phyloP scores from a whole-genome alignment of 2,113 vertebrate genomes.

The Eptatretus burgeri region DNA sequence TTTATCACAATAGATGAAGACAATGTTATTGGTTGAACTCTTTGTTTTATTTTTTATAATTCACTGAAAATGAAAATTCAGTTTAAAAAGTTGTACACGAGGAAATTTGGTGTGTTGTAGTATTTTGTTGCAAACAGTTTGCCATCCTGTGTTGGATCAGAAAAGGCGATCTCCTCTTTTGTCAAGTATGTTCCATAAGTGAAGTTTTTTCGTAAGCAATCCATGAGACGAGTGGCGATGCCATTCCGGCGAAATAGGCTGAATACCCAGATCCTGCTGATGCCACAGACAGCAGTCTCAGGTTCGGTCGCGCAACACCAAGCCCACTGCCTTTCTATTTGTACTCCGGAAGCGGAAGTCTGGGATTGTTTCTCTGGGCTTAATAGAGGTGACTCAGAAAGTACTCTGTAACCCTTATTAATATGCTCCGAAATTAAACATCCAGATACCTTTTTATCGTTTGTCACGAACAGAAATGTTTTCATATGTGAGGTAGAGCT shows the following conservation, averaged over 20 bases:
- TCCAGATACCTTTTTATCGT: conserved; percentile 40
- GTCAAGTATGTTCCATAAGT: conserved; percentile 39
- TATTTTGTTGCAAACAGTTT: conserved; percentile 50
- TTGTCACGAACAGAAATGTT: conserved; percentile 49
- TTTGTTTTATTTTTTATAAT: no score
- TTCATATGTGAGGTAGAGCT: conserved; percentile 27
- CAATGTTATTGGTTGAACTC: no score
- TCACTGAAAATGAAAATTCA: conserved; percentile 9
- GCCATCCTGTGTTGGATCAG: conserved; percentile 60
- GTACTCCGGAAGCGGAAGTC: conserved; percentile 19
- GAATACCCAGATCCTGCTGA: conserved; percentile 75
- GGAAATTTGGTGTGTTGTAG: conserved; percentile 36
- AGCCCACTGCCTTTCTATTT: conserved; percentile 65
- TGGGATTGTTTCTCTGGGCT: no score
- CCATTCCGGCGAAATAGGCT: conserved; percentile 25
- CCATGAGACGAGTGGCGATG: conserved; percentile 43
- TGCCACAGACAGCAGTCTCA: conserved; percentile 34
- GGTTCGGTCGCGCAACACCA: conserved; percentile 48
- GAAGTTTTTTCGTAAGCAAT: conserved; percentile 26
- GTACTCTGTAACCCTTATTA: conserved; percentile 23
- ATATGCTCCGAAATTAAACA: conserved; percentile 56
- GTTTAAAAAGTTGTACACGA: conserved; percentile 57
- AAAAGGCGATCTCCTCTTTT: conserved; percentile 54
- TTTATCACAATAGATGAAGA: no score
- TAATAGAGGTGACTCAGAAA: no score